phyloP scores from a whole-genome alignment of 2,888 invertebrate species.

The Ptilodon capucinus region DNA sequence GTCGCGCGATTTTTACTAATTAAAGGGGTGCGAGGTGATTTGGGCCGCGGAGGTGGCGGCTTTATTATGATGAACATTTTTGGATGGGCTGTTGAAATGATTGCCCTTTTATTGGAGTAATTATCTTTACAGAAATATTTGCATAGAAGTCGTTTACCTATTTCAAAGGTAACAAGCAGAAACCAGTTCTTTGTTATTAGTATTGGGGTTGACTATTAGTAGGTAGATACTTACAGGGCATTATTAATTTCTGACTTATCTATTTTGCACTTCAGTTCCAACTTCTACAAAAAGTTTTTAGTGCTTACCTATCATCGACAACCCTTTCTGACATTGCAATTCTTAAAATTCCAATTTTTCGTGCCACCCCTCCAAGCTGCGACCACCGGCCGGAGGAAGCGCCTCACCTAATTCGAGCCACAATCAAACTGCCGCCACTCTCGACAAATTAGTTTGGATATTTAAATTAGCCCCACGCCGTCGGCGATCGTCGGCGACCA shows the following conservation, averaged over 20 bases:
- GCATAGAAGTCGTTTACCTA: background rate
- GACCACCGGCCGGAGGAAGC: constrained; percentile 7
- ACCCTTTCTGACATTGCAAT: constrained; percentile 1
- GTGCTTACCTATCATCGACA: background rate
- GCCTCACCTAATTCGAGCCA: constrained; percentile 56
- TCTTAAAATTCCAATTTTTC: constrained; percentile 3
- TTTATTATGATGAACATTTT: constrained; percentile 23
- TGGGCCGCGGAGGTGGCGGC: constrained; percentile 11
- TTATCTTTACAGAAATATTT: constrained; percentile 9
- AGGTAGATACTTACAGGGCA: too few species aligned
- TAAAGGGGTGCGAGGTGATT: constrained; percentile 50
- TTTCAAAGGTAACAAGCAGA: background rate
- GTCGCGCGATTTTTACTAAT: constrained; percentile 79
- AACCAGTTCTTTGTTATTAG: background rate
- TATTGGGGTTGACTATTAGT: too few species aligned
- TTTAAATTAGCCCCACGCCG: constrained; percentile 72
- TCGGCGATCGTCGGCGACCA: constrained; percentile 44
- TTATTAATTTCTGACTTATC: too few species aligned
- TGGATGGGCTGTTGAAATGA: constrained; percentile 9
- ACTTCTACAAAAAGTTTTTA: background rate
- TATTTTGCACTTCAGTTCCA: too few species aligned
- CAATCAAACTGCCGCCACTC: constrained; percentile 72
- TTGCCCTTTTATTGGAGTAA: constrained; percentile 13
- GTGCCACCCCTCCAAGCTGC: constrained; percentile 8
- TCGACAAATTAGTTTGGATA: constrained; percentile 78